These are phyloP conservation scores for Falco naumanni DNA, from an alignment of 2,797 vertebrate genomes.

Conservation along the genomic window DNA sequence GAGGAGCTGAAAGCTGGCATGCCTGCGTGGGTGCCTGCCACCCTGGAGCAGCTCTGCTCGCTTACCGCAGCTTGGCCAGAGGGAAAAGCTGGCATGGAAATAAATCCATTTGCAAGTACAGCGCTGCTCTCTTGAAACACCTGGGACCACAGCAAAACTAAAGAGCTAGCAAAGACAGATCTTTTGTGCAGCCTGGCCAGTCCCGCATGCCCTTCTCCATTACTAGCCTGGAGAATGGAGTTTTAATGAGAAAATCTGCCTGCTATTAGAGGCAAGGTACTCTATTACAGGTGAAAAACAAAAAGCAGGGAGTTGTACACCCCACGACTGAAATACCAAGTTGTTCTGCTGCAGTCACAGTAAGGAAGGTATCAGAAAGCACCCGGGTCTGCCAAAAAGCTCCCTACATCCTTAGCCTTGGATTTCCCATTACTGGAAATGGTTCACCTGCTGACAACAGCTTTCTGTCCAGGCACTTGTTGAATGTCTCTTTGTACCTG, in stretches of 20 bases:
- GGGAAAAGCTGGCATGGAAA: neutral
- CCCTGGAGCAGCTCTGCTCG: neutral
- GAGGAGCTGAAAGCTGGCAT: neutral
- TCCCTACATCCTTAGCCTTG: neutral
- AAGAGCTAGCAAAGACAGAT: neutral
- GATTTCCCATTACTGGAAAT: neutral
- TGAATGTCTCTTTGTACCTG: rapidly evolving
- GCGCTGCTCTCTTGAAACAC: neutral
- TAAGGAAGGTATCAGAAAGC: neutral
- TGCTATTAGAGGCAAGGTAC: neutral
- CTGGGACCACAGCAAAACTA: neutral
- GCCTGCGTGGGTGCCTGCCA: neutral
- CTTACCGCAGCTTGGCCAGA: neutral
- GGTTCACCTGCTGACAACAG: neutral
- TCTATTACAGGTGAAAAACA: neutral
- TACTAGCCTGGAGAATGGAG: rapidly evolving
- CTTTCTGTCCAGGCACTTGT: neutral
- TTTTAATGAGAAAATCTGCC: neutral
- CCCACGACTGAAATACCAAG: rapidly evolving
- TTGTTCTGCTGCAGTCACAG: neutral
- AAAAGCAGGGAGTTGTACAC: neutral
- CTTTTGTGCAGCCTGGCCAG: neutral
- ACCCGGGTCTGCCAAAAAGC: neutral
- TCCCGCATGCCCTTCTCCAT: neutral
- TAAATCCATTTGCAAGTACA: neutral